Evolutionary conservation across 2,113 vertebrate species (phyloP).

Genomic region (Hydropotes inermis): DNA sequence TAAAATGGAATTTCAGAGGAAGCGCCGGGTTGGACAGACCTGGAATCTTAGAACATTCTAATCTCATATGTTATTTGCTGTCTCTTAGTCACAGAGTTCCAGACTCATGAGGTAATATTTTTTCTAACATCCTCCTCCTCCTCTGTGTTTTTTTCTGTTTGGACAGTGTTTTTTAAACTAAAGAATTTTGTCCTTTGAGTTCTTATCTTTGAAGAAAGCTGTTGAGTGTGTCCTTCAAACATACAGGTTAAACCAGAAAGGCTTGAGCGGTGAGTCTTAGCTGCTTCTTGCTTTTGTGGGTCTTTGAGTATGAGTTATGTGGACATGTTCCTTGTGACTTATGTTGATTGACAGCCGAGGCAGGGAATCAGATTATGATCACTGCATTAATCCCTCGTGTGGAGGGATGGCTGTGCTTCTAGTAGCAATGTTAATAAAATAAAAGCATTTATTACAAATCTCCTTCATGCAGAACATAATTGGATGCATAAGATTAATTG

Average conservation of each 20-base stretch:
- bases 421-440: slow-evolving; percentile 26
- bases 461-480: slow-evolving; percentile 18
- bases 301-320: neutral
- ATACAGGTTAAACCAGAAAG: neutral
- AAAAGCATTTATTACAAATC: slow-evolving; percentile 42
- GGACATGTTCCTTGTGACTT: neutral
- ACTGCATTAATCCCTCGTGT: neutral
- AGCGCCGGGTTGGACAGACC: neutral
- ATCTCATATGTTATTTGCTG: neutral
- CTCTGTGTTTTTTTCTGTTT: neutral
- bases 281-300: neutral
- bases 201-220: neutral
- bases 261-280: neutral
- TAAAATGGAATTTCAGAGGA: slow-evolving; percentile 27
- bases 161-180: neutral
- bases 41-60: slow-evolving; percentile 17
- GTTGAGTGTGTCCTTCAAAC: neutral
- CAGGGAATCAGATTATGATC: neutral
- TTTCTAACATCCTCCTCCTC: neutral
- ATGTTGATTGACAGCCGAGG: neutral
- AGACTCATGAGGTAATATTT: neutral
- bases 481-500: slow-evolving; percentile 45
- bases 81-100: neutral
- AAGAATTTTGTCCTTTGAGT: neutral
- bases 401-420: neutral